Base-by-base conservation (phyloP, 2,113 vertebrate species). In the Ascaphus truei region DNA sequence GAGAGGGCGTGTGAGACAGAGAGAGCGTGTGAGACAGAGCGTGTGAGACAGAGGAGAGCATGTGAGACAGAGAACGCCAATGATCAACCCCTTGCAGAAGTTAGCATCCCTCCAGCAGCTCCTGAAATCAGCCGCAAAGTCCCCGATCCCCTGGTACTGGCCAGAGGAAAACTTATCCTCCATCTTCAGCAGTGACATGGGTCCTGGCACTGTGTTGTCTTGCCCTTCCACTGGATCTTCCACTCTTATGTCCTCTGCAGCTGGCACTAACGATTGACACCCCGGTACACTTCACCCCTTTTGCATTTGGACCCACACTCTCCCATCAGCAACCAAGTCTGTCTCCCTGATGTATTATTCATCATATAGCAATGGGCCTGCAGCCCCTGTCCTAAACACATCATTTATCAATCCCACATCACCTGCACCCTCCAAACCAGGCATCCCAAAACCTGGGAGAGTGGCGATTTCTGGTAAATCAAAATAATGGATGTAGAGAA, bases 81-180 rank as follows among this genome's bases (percentile, higher is more conserved):
- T n/a, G n/a, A n/a, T n/a, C n/a, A n/a, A n/a, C n/a, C n/a, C n/a
- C n/a, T n/a, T n/a, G n/a, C n/a, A n/a, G n/a, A n/a, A n/a, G n/a
- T n/a, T n/a, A n/a, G n/a, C n/a, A n/a, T n/a, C 90, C 92, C 81
- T 98, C 96, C 76, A 99, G 79, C 94, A 99, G 95, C 6, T 76
- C 73, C 95, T 92, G 85, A 99, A 98, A 80, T 99, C 97, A 1
- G 89, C 86, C 68, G 98, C 96, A 68, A 98, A 98, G 71, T 95
- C 94, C 1, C 92, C 93, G 73, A 98, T 96, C 39, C 86, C 92
- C 3, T 77, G 34, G 56, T 98, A 99, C 71, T 93, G 91, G 26
- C 91, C 90, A 22, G 77, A 77, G 26, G 83, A 73, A 74, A 98
- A 97, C 76, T 96, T 99, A 77, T 95, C 90, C 75, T 95, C 88